Base-by-base conservation (phyloP, 2,113 vertebrate species). In the Perccottus glenii region DNA sequence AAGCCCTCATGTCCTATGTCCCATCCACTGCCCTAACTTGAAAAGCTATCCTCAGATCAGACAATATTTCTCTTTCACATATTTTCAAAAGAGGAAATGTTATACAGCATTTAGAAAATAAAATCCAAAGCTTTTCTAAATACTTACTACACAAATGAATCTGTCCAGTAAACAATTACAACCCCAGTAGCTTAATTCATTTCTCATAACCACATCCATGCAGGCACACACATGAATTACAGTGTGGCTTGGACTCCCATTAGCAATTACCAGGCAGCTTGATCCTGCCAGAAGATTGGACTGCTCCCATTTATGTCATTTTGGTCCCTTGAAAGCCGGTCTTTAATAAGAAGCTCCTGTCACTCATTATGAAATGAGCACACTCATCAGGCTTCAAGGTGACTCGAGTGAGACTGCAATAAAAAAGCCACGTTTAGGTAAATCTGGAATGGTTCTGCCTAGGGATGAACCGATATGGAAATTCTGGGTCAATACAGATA, bases 241-340 rank as follows among this genome's bases (percentile, higher is more conserved):
- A 70, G 60, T 40, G 56, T 53, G 50, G 45, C 72, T 84, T 75
- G 63, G 65, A 85, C 73, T 88, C 80, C 83, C 75, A 77, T 88
- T 87, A 85, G 82, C 83, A 85, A 85, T 87, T 88, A 85, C 65
- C 33, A 69, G 77, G 79, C 73, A 82, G 78, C 76, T 80, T 85
- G 82, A 90, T 84, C 77, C 78, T 61, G 77, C 83, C 78, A 77
- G 73, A 85, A 87, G 87, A 91, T 85, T 87, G 83, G 72, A 81
- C 78, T 79, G 80, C 86, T 87, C 81, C 73, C 80, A 85, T 88
- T 87, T 85, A 84, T 80, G 77, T 70, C 74, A 61, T 82, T 79
- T 76, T 70, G 70, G 78, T 87, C 86, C 84, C 78, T 73, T 70
- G 78, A 79, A 81, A 87, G 77, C 63, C 58, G 74, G 75, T 75